phyloP scores from a whole-genome alignment of 2,888 invertebrate species.

The Resseliella maxima region DNA sequence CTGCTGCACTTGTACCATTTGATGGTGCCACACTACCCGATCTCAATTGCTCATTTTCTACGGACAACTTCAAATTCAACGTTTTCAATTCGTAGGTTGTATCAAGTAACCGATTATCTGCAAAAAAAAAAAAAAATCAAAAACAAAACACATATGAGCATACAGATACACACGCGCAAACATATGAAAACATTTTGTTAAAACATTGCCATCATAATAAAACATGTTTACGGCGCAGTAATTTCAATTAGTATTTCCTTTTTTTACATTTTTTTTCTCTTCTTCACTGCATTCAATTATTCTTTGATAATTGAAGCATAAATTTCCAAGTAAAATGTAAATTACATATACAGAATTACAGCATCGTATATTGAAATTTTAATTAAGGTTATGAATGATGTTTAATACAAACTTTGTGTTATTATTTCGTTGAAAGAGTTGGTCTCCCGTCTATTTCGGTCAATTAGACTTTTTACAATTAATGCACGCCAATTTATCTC shows the following conservation, averaged over 20 bases:
- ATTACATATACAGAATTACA: not conserved
- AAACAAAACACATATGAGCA: not conserved
- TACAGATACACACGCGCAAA: not conserved
- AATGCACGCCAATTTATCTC: constrained; percentile 75
- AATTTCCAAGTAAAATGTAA: too few species aligned
- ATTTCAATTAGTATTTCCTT: too few species aligned
- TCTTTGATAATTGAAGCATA: too few species aligned
- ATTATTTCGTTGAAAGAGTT: constrained; percentile 83
- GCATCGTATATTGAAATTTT: constrained; percentile 64
- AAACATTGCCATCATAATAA: too few species aligned
- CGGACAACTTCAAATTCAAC: constrained; percentile 86
- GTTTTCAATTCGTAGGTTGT: constrained; percentile 81
- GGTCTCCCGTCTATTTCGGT: constrained; percentile 81
- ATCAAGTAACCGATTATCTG: constrained; percentile 90
- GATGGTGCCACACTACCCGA: constrained; percentile 69
- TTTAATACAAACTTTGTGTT: constrained; percentile 77
- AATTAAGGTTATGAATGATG: constrained; percentile 60
- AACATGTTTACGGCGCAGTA: too few species aligned
- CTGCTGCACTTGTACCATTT: constrained; percentile 65
- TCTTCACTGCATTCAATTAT: too few species aligned
- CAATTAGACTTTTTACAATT: constrained; percentile 77
- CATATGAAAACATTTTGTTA: not conserved
- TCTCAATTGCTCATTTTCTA: constrained; percentile 85
- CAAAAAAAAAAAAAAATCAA: constrained; percentile 60
- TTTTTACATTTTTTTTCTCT: too few species aligned